Evolutionary conservation across 2,113 vertebrate species (phyloP), one percentile per base, ranked within the genome.

Genomic region (Tachysurus vachellii): DNA sequence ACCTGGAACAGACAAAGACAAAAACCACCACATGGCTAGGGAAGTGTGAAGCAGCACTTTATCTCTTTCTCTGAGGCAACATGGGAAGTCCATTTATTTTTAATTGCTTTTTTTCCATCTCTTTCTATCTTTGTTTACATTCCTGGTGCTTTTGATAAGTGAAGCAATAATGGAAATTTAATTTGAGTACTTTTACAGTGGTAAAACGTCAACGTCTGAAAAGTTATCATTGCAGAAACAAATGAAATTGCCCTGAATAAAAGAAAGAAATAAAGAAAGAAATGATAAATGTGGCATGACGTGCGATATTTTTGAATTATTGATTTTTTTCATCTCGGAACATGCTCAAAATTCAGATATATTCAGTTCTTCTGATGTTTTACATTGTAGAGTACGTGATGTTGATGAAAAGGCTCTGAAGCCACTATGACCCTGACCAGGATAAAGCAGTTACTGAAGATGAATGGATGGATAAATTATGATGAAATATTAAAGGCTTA

Each of bases 121-220:
- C 90, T 91, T 86, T 87, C 42, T 88, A 90, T 93, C 89, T 92
- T 90, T 93, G 91, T 93, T 93, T 93, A 92, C 68, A 84, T 91
- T 90, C 90, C 89, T 91, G 90, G 62, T 21, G 84, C 89, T 83
- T 82, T 80, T 26, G 90, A 93, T 93, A 94, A 93, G 92, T 68
- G 4, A 50, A 68, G 84, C 80, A 91, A 88, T 91, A 92, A 92
- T 88, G 87, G 89, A 86, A 91, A 92, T 92, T 92, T 90, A 91
- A 94, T 93, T 91, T 91, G 91, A 92, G 88, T 85, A 81, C 88
- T 76, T 91, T 91, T 64, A 92, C 88, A 70, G 88, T 84, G 64
- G 90, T 88, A 80, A 89, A 91, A 92, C 85, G 86, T 88, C 85
- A 84, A 62, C 64, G n/a, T 76, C 80, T 71, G 76, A 85, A 82